Evolutionary conservation across 2,888 invertebrate species (phyloP).

Genomic region (Germaria angustata): DNA sequence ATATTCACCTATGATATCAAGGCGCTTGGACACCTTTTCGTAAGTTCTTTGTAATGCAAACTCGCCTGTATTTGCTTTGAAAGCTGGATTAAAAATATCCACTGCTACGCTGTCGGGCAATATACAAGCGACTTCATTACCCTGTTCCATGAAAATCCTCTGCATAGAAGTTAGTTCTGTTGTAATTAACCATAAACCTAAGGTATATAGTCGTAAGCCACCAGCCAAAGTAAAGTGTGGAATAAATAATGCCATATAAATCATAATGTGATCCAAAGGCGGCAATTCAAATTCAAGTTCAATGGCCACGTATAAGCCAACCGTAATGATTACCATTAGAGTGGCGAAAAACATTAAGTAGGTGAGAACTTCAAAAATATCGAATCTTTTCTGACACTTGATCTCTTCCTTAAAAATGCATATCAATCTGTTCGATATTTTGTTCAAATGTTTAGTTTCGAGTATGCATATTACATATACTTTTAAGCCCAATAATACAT

Average conservation of each 20-base stretch:
- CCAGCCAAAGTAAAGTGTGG: conserved; percentile 74
- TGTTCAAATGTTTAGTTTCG: conserved; percentile 68
- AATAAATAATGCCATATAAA: conserved; percentile 73
- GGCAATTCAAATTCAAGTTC: conserved; percentile 75
- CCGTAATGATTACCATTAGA: conserved; percentile 67
- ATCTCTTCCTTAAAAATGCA: conserved; percentile 37
- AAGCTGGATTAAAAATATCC: conserved; percentile 42
- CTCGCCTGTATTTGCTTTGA: neutral
- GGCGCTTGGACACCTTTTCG: neutral
- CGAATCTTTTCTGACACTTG: conserved; percentile 28
- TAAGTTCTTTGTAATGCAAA: neutral
- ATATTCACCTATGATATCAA: conserved; percentile 12
- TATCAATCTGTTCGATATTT: conserved; percentile 68
- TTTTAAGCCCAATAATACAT: conserved; percentile 73
- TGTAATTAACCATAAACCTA: conserved; percentile 70
- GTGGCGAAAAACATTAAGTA: conserved; percentile 72
- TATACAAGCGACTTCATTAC: neutral
- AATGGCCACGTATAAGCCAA: conserved; percentile 73
- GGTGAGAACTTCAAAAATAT: conserved; percentile 63
- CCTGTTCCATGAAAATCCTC: conserved; percentile 28
- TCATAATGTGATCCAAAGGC: conserved; percentile 72
- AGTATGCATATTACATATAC: conserved; percentile 70
- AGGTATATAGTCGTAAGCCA: conserved; percentile 63
- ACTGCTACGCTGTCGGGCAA: neutral
- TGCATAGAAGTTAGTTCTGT: conserved; percentile 63